Evolutionary conservation across 2,888 invertebrate genomes (phyloP), one percentile per base, ranked within the genome.

Genomic region (Drosophila putrida): DNA sequence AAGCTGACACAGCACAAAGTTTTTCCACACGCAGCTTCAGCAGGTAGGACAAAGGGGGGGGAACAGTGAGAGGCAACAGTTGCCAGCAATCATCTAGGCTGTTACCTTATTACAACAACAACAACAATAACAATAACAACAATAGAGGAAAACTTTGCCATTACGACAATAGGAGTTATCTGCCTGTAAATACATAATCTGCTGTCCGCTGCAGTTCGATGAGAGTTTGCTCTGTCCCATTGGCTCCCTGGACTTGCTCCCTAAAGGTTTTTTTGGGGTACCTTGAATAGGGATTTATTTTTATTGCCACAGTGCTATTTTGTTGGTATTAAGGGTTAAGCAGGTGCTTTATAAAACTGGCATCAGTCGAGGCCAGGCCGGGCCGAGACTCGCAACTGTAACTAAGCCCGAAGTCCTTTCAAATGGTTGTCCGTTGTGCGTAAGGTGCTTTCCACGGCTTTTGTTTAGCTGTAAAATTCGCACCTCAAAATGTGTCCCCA

Each of bases 121-220:
- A 15, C 47, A 33, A 49, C 10, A 47, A 15, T 31, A 33, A 9
- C 66, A 69, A 49, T 36, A 70, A 15, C 47, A 68, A 60, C 62
- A 65, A 60, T 58, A 44, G 64, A 41, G 13, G 10, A 44, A 75
- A 84, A 82, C 64, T 84, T 85, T 77, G 73, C 77, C 71, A 85
- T 82, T 88, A 88, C 83, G 79, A 77, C 77, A 77, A 77, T 63
- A 69, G 71, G 66, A 86, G 82, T 86, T 86, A 88, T 83, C 88
- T 85, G 72, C 57, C 84, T 75, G 86, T 88, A 88, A 88, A 86
- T 86, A 86, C 88, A 83, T 83, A 88, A 86, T 86, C 88, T 86
- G 79, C 80, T 74, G 50, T 47, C 60, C 73, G 65, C 61, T 68
- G 76, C 60, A 61, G 63, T 71, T 61, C 65, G 20, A 38, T 57